phyloP scores from a whole-genome alignment of 2,113 vertebrate genomes.

The Hyla sarda region DNA sequence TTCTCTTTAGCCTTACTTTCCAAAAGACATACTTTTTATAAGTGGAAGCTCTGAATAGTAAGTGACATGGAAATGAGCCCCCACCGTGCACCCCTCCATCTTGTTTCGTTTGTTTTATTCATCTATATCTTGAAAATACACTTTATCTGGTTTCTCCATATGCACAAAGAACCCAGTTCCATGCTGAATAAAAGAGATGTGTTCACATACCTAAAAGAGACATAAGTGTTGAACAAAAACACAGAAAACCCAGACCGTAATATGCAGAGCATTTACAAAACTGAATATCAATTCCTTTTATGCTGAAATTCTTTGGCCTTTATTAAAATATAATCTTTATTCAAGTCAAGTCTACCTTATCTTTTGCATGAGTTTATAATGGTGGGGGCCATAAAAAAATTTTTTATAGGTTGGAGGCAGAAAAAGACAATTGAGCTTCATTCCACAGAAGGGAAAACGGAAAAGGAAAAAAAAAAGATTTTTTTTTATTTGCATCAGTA shows the following conservation, averaged over 20 bases:
- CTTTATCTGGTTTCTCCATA: background rate
- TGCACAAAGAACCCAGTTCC: background rate
- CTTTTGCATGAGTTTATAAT: slow-evolving; percentile 28
- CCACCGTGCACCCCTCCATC: background rate
- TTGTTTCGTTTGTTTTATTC: background rate
- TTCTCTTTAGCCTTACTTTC: background rate
- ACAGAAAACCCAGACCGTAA: background rate
- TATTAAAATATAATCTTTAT: slow-evolving; percentile 32
- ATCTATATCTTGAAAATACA: background rate
- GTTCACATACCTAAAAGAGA: slow-evolving; percentile 9
- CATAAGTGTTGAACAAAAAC: slow-evolving; percentile 3
- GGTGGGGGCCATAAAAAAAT: background rate
- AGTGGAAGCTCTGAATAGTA: background rate
- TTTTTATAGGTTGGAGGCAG: slow-evolving; percentile 28
- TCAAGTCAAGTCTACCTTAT: slow-evolving; percentile 1
- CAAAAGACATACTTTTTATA: background rate
- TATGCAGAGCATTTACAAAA: background rate
- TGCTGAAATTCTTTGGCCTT: slow-evolving; percentile 43
- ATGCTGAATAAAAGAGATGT: slow-evolving; percentile 23
- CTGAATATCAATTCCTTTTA: slow-evolving; percentile 26
- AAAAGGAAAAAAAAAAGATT: slow-evolving; percentile 11
- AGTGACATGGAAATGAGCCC: slow-evolving; percentile 9
- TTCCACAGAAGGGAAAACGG: slow-evolving; percentile 21
- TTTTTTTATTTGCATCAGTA: slow-evolving; percentile 53
- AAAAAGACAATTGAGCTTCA: slow-evolving; percentile 46